Evolutionary conservation across 2,888 invertebrate genomes (phyloP).

Genomic region (Harpalus rufipes): DNA sequence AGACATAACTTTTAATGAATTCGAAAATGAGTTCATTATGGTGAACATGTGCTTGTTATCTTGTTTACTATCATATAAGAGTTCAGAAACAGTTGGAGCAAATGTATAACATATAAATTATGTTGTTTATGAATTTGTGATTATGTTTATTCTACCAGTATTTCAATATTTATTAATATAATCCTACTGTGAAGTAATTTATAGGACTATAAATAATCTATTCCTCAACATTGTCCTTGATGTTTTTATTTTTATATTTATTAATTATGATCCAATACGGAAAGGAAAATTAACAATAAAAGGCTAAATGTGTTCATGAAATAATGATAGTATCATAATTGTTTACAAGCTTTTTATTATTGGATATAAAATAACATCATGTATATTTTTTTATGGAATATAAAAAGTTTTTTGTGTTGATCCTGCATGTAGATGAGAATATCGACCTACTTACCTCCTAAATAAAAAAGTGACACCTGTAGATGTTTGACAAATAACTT

Average conservation of each 20-base stretch:
- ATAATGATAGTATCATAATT: too few relatives aligned
- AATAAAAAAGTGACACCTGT: too few relatives aligned
- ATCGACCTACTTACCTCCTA: too few relatives aligned
- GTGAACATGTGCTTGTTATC: conserved; percentile 4
- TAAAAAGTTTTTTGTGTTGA: too few relatives aligned
- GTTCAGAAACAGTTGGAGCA: conserved; percentile 11
- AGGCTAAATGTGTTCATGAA: too few relatives aligned
- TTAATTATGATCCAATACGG: too few relatives aligned
- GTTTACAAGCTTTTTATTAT: too few relatives aligned
- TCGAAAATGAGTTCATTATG: neutral
- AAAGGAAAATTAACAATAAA: too few relatives aligned
- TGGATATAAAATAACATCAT: too few relatives aligned
- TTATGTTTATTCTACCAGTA: neutral
- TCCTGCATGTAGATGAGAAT: too few relatives aligned
- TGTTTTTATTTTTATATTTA: neutral
- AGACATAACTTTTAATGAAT: neutral
- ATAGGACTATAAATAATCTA: neutral
- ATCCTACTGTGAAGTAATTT: neutral
- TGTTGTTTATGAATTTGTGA: conserved; percentile 35
- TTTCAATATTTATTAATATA: conserved; percentile 33
- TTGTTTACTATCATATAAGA: conserved; percentile 24
- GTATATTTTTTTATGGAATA: too few relatives aligned
- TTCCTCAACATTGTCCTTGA: neutral
- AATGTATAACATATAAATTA: conserved; percentile 5
- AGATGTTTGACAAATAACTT: too few relatives aligned